Evolutionary conservation across 2,888 invertebrate genomes (phyloP).

Genomic region (Andrena hattorfiana): DNA sequence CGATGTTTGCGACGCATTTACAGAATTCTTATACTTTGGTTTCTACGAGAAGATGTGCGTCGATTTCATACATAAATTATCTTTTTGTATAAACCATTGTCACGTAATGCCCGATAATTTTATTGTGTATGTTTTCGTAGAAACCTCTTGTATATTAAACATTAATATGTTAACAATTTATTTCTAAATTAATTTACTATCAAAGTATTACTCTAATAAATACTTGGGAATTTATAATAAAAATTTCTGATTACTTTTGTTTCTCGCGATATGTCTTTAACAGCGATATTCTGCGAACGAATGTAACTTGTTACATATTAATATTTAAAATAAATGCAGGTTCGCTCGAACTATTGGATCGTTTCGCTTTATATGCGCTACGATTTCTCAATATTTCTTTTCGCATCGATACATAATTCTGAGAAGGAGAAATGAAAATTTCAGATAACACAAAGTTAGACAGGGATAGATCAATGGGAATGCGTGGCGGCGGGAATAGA

Average conservation of each 20-base stretch:
- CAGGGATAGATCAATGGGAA: conserved; percentile 82
- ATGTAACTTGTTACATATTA: conserved; percentile 11
- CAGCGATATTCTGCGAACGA: conserved; percentile 2
- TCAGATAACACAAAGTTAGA: conserved; percentile 76
- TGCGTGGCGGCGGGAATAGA: conserved; percentile 87
- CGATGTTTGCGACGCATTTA: background rate
- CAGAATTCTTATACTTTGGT: background rate
- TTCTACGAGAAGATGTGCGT: background rate
- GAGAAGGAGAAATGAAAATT: conserved; percentile 32
- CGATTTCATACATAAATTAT: background rate
- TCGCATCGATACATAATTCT: background rate
- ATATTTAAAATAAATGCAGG: conserved; percentile 1
- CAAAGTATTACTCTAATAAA: background rate
- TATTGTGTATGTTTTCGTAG: background rate
- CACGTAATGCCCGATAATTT: background rate
- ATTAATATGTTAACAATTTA: background rate
- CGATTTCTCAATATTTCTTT: background rate
- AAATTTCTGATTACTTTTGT: background rate
- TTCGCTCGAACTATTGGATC: background rate
- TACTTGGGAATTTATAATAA: background rate
- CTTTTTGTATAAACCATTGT: background rate
- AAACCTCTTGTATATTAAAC: background rate
- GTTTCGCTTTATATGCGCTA: background rate
- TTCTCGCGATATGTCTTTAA: background rate
- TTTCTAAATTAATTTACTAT: background rate